A percentile compares a stretch with the other conserved stretches of the same genome.
Conservation (phyloP, 2,888 invertebrate species). For the Acrobasis repandana region DNA sequence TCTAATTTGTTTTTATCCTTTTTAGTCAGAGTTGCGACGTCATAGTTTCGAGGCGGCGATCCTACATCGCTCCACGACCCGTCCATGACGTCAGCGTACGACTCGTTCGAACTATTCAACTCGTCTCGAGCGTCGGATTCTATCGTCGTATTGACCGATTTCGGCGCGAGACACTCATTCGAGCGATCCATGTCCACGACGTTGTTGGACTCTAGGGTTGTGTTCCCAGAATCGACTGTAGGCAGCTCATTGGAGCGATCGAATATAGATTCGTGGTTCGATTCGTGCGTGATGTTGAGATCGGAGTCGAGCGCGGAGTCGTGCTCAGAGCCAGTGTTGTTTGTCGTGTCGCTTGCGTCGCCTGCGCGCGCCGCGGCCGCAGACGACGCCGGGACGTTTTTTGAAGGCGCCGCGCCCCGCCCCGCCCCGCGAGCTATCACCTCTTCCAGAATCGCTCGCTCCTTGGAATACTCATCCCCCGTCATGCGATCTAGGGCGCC, state of each 20-base stretch:
- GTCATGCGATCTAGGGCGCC: constrained; percentile 54
- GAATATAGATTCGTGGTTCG: constrained; percentile 27
- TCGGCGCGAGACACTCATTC: constrained; percentile 75
- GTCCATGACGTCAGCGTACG: constrained; percentile 70
- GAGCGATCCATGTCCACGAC: constrained; percentile 53
- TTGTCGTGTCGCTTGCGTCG: constrained; percentile 66
- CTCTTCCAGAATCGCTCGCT: constrained; percentile 80
- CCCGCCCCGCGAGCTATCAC: constrained; percentile 85
- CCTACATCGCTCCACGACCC: constrained; percentile 64
- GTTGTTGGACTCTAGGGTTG: constrained; percentile 42
- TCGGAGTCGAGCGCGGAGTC: constrained; percentile 49
- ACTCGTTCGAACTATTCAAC: constrained; percentile 75
- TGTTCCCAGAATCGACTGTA: constrained; percentile 42
- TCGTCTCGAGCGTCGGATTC: constrained; percentile 64
- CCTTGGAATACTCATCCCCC: constrained; percentile 53
- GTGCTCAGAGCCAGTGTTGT: constrained; percentile 69
- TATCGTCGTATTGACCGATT: constrained; percentile 58
- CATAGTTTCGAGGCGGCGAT: constrained; percentile 32
- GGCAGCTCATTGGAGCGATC: constrained; percentile 42
- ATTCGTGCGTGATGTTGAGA: constrained; percentile 17
- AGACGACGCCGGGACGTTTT: constrained; percentile 91
- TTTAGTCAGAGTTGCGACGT: constrained; percentile 41
- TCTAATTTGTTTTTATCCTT: constrained; percentile 46
- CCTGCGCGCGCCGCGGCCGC: constrained; percentile 83
- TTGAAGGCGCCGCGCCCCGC: constrained; percentile 69